Percentiles rank a stretch among this genome's conserved stretches.
These are phyloP conservation scores for Diadegma fenestrale DNA, from an alignment of 2,888 invertebrate genomes.

Conservation along the genomic window DNA sequence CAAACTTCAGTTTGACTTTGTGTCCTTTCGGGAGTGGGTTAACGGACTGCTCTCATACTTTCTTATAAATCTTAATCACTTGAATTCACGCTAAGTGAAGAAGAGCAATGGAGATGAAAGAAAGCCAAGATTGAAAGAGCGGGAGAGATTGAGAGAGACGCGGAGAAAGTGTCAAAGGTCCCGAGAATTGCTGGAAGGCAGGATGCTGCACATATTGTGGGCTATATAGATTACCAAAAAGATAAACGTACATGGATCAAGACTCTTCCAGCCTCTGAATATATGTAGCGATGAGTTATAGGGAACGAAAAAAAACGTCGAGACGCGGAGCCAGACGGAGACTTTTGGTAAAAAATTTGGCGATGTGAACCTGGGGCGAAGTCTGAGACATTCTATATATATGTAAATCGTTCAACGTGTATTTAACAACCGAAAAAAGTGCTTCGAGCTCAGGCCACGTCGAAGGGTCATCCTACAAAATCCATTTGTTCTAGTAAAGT, in stretches of 20 bases:
- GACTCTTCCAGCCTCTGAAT: not conserved
- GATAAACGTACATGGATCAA: not conserved
- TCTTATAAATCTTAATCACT: conserved; percentile 36
- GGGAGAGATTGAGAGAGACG: conserved; percentile 1
- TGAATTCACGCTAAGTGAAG: conserved; percentile 32
- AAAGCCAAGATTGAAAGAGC: not conserved
- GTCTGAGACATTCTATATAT: conserved; percentile 15
- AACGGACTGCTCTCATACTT: conserved; percentile 51
- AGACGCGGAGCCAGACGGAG: conserved; percentile 60
- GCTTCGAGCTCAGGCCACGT: conserved; percentile 9
- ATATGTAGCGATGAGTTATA: conserved; percentile 11
- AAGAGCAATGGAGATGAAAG: conserved; percentile 18
- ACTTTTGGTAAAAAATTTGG: conserved; percentile 52
- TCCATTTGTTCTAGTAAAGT: conserved; percentile 28
- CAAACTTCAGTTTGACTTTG: no score
- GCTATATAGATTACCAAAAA: not conserved
- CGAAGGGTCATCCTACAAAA: conserved; percentile 26
- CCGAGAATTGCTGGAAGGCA: not conserved
- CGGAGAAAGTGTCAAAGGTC: not conserved
- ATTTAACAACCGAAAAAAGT: conserved; percentile 36
- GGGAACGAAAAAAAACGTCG: conserved; percentile 37
- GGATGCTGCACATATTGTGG: conserved; percentile 14
- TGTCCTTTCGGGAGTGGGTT: conserved; percentile 47
- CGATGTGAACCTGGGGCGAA: conserved; percentile 40
- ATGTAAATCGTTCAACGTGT: not conserved